phyloP scores from a whole-genome alignment of 1,140 invertebrate genomes.

The Micrasema longulum region DNA sequence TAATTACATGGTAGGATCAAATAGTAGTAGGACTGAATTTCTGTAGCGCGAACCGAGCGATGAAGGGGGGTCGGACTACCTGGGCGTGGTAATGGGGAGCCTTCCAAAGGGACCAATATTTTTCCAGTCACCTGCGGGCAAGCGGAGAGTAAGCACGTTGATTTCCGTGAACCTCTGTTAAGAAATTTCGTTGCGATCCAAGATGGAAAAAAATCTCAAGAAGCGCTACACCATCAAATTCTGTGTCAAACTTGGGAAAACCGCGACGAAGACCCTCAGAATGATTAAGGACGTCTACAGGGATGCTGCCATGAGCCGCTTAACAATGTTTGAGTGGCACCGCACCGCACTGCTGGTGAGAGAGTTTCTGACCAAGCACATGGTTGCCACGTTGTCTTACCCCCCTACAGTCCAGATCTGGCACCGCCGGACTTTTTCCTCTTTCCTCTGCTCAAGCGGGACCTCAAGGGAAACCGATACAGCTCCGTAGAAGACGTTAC shows the following conservation, averaged over 20 bases:
- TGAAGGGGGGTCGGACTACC: no score
- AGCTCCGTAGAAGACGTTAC: constrained; percentile 53
- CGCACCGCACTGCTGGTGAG: background rate
- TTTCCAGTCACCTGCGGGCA: constrained; percentile 1
- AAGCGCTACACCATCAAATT: constrained; percentile 5
- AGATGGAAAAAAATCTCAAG: background rate
- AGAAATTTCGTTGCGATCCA: constrained; percentile 3
- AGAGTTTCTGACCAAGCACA: constrained; percentile 1
- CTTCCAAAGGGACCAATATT: constrained; percentile 7
- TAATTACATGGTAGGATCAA: background rate
- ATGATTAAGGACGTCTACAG: background rate
- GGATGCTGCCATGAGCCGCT: no score
- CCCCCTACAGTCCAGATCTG: constrained; percentile 28
- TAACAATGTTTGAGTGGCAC: background rate
- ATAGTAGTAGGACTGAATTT: constrained; percentile 7
- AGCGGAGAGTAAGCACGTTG: constrained; percentile 7
- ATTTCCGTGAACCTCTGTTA: constrained; percentile 20
- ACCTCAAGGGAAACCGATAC: constrained; percentile 53
- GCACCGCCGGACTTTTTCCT: constrained; percentile 59
- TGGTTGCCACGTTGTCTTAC: background rate
- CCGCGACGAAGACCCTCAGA: background rate
- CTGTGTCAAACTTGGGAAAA: constrained; percentile 12
- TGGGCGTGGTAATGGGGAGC: constrained; percentile 17
- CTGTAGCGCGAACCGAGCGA: background rate
- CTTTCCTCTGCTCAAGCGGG: constrained; percentile 49